Conservation (phyloP, 2,113 vertebrate species). For the Chauna torquata region DNA sequence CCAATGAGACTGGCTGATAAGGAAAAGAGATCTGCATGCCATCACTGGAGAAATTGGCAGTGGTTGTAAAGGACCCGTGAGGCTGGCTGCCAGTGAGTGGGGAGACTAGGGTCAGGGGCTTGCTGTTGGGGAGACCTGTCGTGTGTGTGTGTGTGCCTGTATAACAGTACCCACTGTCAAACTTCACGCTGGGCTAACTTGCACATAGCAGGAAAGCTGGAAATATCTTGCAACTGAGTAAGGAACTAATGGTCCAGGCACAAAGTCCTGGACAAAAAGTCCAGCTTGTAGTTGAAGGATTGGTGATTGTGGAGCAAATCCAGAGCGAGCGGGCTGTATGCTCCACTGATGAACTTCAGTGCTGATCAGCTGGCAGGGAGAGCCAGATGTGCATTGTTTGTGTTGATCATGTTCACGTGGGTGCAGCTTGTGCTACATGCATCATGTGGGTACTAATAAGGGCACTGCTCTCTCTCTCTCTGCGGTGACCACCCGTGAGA, state of each 20-base stretch:
- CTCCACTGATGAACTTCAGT: neutral
- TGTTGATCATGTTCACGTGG: neutral
- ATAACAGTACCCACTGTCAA: too few species aligned
- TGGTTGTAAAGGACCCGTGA: neutral
- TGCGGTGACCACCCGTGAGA: neutral
- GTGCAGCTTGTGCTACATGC: neutral
- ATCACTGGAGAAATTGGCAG: neutral
- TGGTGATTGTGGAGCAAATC: too few species aligned
- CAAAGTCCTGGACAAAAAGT: neutral
- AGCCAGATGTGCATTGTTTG: neutral
- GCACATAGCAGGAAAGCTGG: neutral
- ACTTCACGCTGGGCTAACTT: neutral
- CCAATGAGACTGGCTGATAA: neutral
- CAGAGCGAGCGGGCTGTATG: accelerated
- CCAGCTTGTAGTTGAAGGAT: accelerated
- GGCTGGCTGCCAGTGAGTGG: neutral
- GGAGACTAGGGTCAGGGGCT: neutral
- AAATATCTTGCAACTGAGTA: neutral
- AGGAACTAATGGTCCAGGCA: neutral
- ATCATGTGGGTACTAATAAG: neutral
- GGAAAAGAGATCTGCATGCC: neutral
- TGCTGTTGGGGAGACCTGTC: too few species aligned
- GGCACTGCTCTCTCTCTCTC: neutral
- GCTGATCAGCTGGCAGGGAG: neutral
- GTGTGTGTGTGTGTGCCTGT: neutral